These are phyloP conservation scores for Yponomeuta sedellus DNA, from an alignment of 2,888 invertebrate genomes.

Conservation along the genomic window DNA sequence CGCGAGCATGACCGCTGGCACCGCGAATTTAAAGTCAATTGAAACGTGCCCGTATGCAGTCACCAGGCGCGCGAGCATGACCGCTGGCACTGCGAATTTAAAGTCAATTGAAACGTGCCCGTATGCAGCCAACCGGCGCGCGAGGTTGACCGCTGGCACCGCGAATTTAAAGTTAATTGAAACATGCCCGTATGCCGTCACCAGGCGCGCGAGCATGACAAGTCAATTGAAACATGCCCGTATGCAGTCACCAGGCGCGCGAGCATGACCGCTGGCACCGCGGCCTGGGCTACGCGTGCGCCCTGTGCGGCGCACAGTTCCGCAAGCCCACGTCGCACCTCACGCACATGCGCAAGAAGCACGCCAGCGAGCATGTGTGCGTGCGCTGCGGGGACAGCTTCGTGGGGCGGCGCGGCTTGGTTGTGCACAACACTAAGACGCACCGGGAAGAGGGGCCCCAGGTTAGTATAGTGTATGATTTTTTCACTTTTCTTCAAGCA, in stretches of 20 bases:
- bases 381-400: slow-evolving; percentile 51
- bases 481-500: no score
- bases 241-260: slow-evolving; percentile 49
- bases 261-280: slow-evolving; percentile 61
- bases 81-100: no score
- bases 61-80: slow-evolving; percentile 59
- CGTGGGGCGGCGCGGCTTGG: slow-evolving; percentile 43
- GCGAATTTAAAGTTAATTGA: no score
- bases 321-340: slow-evolving; percentile 22
- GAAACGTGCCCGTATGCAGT: slow-evolving; percentile 30
- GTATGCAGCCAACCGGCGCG: slow-evolving; percentile 49
- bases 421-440: slow-evolving; percentile 48
- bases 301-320: slow-evolving; percentile 48
- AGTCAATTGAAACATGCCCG: no score
- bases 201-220: slow-evolving; percentile 59
- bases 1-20: slow-evolving; percentile 61
- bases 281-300: slow-evolving; percentile 50
- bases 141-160: no score
- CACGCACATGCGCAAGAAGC: slow-evolving; percentile 49
- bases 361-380: slow-evolving; percentile 45
- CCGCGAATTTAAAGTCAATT: no score
- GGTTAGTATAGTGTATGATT: no score
- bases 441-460: slow-evolving; percentile 28
- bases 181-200: slow-evolving; percentile 34
- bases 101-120: no score